Percentiles rank a stretch among this genome's conserved stretches.
These are phyloP conservation scores for Melanogrammus aeglefinus DNA, from an alignment of 2,797 vertebrate genomes.

Conservation along the genomic window DNA sequence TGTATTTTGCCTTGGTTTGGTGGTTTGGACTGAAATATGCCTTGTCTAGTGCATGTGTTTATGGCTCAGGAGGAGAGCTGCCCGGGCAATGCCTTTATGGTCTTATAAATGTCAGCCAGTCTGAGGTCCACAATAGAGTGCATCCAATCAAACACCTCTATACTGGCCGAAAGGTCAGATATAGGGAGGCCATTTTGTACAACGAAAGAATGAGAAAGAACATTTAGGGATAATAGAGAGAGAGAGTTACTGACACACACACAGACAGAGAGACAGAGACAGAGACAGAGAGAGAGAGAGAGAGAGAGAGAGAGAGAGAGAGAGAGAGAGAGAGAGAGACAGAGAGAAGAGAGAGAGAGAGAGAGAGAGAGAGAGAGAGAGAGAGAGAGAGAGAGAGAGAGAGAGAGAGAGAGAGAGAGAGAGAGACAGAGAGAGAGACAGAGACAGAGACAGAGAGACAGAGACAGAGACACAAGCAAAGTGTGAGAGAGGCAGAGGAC, in stretches of 20 bases:
- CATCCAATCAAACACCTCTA: background rate
- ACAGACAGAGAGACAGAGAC: too few relatives aligned
- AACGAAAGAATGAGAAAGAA: background rate
- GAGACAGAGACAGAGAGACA: background rate
- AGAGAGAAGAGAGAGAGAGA: too few relatives aligned
- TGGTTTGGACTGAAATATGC: too few relatives aligned
- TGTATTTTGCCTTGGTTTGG: too few relatives aligned
- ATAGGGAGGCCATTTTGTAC: background rate
- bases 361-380: background rate
- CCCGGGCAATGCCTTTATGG: background rate
- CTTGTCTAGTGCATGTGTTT: background rate
- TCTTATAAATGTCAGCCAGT: background rate
- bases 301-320: too few relatives aligned
- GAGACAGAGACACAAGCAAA: background rate
- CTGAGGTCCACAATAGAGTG: background rate
- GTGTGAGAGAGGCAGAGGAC: background rate
- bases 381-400: background rate
- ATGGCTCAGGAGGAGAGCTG: background rate
- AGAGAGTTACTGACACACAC: too few relatives aligned
- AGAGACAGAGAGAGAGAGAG: too few relatives aligned
- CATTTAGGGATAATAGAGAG: conserved; percentile 3
- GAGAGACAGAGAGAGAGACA: background rate
- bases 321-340: too few relatives aligned
- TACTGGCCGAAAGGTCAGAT: background rate
- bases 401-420: background rate